Evolutionary conservation across 2,888 invertebrate genomes (phyloP), one percentile per base, ranked within the genome.

Genomic region (Pterostichus niger): DNA sequence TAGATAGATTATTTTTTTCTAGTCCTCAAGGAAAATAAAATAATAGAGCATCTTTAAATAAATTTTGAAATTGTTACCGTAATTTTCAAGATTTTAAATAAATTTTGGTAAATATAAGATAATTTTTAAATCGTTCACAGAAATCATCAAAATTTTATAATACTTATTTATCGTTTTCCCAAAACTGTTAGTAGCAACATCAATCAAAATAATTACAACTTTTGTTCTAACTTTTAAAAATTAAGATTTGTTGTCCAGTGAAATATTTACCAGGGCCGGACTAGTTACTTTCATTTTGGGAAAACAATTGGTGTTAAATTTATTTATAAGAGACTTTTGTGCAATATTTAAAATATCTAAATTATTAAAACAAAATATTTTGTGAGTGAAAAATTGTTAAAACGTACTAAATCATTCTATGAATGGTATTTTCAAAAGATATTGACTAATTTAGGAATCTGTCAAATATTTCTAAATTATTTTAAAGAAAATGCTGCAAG

Each of bases 1-100:
- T 76, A 76, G 68, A 64, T 79, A 79, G 61, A 46, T 64, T 79
- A 76, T 56, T 79, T 64, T n/a, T 79, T 82, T 82, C 82, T 82
- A 82, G 82, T 82, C 82, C 59, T 75, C 56, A 44, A 73, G 81
- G 81, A 81, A 75, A 44, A 78, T 33, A 54, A 40, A 77, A 15
- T 40, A 40, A 9, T 7, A 40, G 40, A 49, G 15, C 75, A 44
- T 13, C 24, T 40, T 6, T 13, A 13, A 64, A 64, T 24, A n/a
- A 13, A 24, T 77, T 77, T 77, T 71, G 33, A 17, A 71, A 71
- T 71, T 71, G 44, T 71, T 77, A 64, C 64, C 64, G 49, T 64
- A n/a, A 40, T 81, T 59, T 56, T 54, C 81, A 81, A 71, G 40
- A 81, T 81, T 81, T 71, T 71, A 33, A 71, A 11, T 71, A 68